Evolutionary conservation across 2,797 vertebrate species (phyloP).

Genomic region (Enteromius radiatus): DNA sequence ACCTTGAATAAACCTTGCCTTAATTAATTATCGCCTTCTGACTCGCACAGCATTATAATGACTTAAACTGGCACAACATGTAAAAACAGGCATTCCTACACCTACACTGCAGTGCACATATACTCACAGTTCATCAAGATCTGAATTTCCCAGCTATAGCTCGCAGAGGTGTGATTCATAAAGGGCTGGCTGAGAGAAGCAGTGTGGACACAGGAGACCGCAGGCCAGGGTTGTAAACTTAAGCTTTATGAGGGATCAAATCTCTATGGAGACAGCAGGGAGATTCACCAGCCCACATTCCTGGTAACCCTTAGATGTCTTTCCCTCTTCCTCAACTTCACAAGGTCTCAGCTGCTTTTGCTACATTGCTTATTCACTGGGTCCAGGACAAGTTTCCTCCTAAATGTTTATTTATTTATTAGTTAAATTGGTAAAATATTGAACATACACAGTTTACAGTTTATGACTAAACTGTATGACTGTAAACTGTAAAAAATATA

Average conservation of each 20-base stretch:
- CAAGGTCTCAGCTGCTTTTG: background rate
- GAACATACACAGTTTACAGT: background rate
- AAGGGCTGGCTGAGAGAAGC: conserved; percentile 33
- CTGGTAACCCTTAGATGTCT: background rate
- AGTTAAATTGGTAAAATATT: background rate
- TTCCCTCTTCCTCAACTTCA: background rate
- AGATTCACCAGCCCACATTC: conserved; percentile 51
- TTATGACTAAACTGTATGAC: no score
- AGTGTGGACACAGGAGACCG: background rate
- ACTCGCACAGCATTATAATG: background rate
- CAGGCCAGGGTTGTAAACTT: conserved; percentile 12
- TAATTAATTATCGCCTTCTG: background rate
- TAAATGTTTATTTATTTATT: background rate
- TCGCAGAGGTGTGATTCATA: conserved; percentile 38
- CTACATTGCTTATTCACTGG: background rate
- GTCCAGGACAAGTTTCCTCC: background rate
- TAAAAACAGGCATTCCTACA: conserved; percentile 22
- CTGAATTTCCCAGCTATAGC: conserved; percentile 10
- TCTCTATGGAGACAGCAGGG: conserved; percentile 43
- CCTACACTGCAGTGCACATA: background rate
- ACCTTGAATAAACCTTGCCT: background rate
- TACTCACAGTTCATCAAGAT: conserved; percentile 3
- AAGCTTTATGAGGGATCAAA: conserved; percentile 17
- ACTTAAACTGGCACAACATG: conserved; percentile 11
- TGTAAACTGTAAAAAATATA: no score